Base-by-base conservation (phyloP, 2,113 vertebrate species). In the Leptodactylus fuscus region DNA sequence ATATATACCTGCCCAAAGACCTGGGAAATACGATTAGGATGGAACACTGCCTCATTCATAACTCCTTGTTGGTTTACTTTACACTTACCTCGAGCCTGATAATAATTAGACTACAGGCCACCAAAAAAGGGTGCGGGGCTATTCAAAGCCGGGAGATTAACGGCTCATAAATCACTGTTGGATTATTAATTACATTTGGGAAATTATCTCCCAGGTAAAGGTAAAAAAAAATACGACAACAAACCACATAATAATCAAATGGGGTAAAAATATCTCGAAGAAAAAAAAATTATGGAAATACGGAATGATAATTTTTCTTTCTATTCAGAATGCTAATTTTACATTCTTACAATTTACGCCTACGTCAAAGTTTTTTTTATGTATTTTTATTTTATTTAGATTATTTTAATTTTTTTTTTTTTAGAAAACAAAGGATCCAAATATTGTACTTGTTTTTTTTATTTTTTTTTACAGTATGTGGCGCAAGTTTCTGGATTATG, bases 161-260 rank as follows among this genome's bases (percentile, higher is more conserved):
- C 49, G 27, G 32, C 2, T 82, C 81, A 58, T 82, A 74, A 82
- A 82, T 82, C 69, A 82, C 36, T 1, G 3, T 5, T 58, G 65
- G 36, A 55, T 82, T 55, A 73, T 82, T 82, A 82, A 74, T 82
- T 71, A 82, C 69, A 74, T 53, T 71, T 71, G 67, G 69, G 81
- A 74, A 73, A 82, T 58, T 58, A 38, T 48, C 69, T 55, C 51
- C 29, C 2, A 82, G 67, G 71, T 38, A 58, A 38, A 34, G 38
- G 11, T 46, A 48, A 32, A 65, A 48, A 32, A 65, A 81, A 81
- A 78, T 10, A 38, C 13, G n/a, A 49, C 34, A 67, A 13, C 12
- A 73, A 73, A 36, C 32, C 38, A 12, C 34, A 24, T 36, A 55
- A 53, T n/a, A 55, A 78, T 41, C n/a, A 51, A 38, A 55, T 55